Conservation (phyloP, 2,113 vertebrate genomes). For the Tylochromis polylepis region DNA sequence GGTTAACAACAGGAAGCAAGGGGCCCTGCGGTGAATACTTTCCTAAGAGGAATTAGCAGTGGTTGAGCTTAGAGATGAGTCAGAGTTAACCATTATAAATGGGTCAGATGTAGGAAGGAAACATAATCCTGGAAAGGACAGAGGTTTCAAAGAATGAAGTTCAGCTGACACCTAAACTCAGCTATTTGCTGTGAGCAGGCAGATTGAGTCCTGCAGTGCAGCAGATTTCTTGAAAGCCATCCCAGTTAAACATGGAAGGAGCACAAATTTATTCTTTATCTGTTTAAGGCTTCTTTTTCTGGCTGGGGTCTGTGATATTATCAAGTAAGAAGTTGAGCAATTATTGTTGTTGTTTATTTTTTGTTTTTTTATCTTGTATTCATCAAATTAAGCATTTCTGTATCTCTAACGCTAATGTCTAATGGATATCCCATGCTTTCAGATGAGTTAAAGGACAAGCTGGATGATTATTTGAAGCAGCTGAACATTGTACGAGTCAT, state of each 20-base stretch:
- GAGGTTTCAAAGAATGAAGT: neutral
- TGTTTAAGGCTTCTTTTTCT: neutral
- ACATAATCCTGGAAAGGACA: neutral
- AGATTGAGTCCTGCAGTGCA: neutral
- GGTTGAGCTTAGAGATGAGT: constrained; percentile 9
- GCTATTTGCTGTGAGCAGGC: neutral
- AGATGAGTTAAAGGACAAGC: constrained; percentile 85
- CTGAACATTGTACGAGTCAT: constrained; percentile 89
- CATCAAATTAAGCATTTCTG: neutral
- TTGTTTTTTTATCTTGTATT: neutral
- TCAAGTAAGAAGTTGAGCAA: neutral
- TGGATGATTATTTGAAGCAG: constrained; percentile 87
- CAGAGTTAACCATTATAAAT: constrained; percentile 16
- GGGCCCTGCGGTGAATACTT: constrained; percentile 48
- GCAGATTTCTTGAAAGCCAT: neutral
- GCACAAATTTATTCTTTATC: neutral
- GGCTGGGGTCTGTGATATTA: neutral
- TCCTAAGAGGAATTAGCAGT: constrained; percentile 32
- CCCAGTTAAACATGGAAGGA: neutral
- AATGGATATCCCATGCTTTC: constrained; percentile 4
- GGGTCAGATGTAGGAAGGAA: neutral
- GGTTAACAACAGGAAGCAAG: constrained; percentile 36
- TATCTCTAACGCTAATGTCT: neutral
- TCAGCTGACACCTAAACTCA: neutral
- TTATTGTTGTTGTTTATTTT: neutral